Evolutionary conservation across 2,888 invertebrate species (phyloP).

Genomic region (Drosophila austrosaltans): DNA sequence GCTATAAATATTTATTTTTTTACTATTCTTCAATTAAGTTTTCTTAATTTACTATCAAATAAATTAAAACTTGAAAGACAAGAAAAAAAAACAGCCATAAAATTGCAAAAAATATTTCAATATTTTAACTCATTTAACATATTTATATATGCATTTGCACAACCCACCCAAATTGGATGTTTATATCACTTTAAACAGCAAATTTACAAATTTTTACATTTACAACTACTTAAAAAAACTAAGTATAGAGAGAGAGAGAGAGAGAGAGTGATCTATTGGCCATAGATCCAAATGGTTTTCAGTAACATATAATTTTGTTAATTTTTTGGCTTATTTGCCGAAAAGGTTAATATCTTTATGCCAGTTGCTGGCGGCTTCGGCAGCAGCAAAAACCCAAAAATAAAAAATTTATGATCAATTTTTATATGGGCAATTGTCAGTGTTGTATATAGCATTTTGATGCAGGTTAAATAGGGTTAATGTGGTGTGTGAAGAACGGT

Average conservation of each 20-base stretch:
- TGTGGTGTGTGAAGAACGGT: slow-evolving; percentile 36
- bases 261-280: slow-evolving; percentile 21
- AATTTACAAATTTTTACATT: slow-evolving; percentile 53
- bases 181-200: slow-evolving; percentile 42
- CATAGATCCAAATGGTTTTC: slow-evolving; percentile 40
- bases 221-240: slow-evolving; percentile 49
- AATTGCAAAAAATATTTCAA: too few relatives aligned
- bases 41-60: too few relatives aligned
- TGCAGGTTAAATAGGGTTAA: slow-evolving; percentile 69
- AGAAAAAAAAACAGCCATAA: too few relatives aligned
- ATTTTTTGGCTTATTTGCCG: slow-evolving; percentile 41
- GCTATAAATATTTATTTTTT: too few relatives aligned
- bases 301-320: slow-evolving; percentile 60
- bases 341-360: slow-evolving; percentile 69
- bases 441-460: slow-evolving; percentile 43
- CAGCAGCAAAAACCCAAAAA: slow-evolving; percentile 19
- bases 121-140: background rate
- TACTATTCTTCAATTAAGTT: too few relatives aligned
- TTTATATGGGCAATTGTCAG: slow-evolving; percentile 27
- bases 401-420: slow-evolving; percentile 41
- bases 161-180: slow-evolving; percentile 23
- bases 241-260: background rate
- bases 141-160: background rate
- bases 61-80: too few relatives aligned
- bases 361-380: slow-evolving; percentile 18